Evolutionary conservation across 2,888 invertebrate genomes (phyloP).

Genomic region (Teinopalpus imperialis): DNA sequence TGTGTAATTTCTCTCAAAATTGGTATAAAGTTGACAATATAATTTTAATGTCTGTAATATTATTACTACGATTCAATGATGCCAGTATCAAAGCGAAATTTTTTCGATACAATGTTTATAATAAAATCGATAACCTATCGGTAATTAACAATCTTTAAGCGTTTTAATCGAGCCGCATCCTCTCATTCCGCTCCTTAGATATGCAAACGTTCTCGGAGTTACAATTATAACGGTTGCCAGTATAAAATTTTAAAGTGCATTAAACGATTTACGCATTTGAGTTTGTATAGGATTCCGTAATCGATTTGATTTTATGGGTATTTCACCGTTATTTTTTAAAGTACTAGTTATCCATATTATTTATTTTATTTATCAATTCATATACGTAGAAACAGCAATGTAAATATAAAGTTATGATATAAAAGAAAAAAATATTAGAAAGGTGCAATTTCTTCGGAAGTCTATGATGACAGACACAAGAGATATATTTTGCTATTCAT

Average conservation of each 20-base stretch:
- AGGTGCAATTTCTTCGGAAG: too few relatives aligned
- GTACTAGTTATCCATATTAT: slow-evolving; percentile 2
- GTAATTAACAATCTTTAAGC: slow-evolving; percentile 23
- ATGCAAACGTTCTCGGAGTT: slow-evolving; percentile 20
- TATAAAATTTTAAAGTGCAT: slow-evolving; percentile 25
- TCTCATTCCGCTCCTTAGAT: slow-evolving; percentile 16
- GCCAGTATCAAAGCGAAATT: slow-evolving; percentile 5
- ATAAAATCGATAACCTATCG: slow-evolving; percentile 17
- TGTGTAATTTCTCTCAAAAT: too few relatives aligned
- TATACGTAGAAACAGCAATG: too few relatives aligned
- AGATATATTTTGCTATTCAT: too few relatives aligned
- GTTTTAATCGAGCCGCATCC: slow-evolving; percentile 22
- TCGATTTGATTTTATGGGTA: slow-evolving; percentile 5
- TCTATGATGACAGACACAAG: too few relatives aligned
- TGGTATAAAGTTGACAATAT: not conserved
- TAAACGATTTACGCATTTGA: slow-evolving; percentile 22
- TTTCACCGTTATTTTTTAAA: slow-evolving; percentile 12
- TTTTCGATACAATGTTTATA: slow-evolving; percentile 18
- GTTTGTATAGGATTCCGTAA: slow-evolving; percentile 13
- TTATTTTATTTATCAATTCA: too few relatives aligned
- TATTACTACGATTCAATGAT: not conserved
- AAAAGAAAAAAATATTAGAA: too few relatives aligned
- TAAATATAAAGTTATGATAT: too few relatives aligned
- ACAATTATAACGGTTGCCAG: slow-evolving; percentile 20
- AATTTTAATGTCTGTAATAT: too few relatives aligned